These are phyloP conservation scores for Sinocyclocheilus anophthalmus DNA, from an alignment of 2,113 vertebrate genomes.

Conservation along the genomic window DNA sequence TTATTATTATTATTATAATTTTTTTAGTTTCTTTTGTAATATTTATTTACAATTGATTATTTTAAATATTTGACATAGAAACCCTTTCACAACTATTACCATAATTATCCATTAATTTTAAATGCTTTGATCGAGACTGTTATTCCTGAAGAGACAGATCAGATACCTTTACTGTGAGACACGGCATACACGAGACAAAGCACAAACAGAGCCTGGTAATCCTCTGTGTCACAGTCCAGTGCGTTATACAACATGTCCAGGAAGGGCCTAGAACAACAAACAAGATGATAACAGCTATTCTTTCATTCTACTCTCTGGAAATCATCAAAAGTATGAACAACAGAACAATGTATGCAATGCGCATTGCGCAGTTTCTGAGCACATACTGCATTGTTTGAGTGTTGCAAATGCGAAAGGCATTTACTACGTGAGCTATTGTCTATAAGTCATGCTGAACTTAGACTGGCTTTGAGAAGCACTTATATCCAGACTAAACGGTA, in stretches of 20 bases:
- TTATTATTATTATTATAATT: too few relatives aligned
- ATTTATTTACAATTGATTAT: too few relatives aligned
- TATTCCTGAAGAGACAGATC: not conserved
- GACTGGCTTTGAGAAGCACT: not conserved
- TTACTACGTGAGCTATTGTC: not conserved
- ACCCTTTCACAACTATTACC: not conserved
- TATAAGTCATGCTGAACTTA: not conserved
- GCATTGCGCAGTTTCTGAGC: not conserved
- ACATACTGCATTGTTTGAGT: not conserved
- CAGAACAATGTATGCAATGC: not conserved
- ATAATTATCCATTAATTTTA: not conserved
- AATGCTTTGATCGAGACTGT: not conserved
- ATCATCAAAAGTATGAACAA: not conserved
- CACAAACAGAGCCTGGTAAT: slow-evolving; percentile 96
- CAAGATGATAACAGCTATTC: not conserved
- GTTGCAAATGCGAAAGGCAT: not conserved
- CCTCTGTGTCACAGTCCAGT: slow-evolving; percentile 85
- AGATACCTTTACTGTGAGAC: slow-evolving; percentile 92
- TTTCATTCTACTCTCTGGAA: not conserved
- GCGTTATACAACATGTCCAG: slow-evolving; percentile 96
- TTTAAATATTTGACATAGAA: not conserved
- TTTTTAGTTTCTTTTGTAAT: too few relatives aligned
- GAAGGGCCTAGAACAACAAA: slow-evolving; percentile 82
- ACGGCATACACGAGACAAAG: slow-evolving; percentile 95
- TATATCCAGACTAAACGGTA: not conserved